Evolutionary conservation across 1,140 invertebrate genomes (phyloP).

Genomic region (Phenacoccus solenopsis): DNA sequence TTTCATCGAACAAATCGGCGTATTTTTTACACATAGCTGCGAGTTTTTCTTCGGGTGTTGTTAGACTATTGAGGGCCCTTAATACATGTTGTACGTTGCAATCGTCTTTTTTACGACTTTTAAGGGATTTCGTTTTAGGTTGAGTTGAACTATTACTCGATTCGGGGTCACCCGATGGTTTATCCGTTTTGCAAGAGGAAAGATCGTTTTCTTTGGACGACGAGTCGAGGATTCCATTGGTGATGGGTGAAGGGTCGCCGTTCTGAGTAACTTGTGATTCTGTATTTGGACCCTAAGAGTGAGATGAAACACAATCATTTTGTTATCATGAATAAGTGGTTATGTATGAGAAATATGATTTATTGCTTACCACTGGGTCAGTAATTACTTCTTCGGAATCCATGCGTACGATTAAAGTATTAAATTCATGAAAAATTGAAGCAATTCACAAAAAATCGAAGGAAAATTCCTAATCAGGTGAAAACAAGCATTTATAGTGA

Average conservation of each 20-base stretch:
- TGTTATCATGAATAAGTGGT: too few species aligned
- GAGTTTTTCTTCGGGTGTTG: slow-evolving; percentile 60
- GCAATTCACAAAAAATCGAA: background rate
- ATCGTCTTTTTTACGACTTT: slow-evolving; percentile 41
- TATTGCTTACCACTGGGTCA: background rate
- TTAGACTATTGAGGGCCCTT: slow-evolving; percentile 51
- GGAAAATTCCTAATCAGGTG: background rate
- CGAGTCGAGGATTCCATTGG: background rate
- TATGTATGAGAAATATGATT: background rate
- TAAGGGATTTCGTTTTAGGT: slow-evolving; percentile 10
- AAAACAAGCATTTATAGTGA: too few species aligned
- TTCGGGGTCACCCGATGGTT: background rate
- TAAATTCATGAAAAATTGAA: background rate
- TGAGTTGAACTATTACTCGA: background rate
- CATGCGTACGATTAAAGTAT: background rate
- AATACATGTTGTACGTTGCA: slow-evolving; percentile 53
- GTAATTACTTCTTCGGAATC: background rate
- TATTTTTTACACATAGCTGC: slow-evolving; percentile 61
- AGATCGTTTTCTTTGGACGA: background rate
- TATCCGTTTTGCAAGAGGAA: background rate
- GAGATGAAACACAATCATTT: background rate
- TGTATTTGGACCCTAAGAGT: background rate
- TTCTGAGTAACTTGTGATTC: background rate
- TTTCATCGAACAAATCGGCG: slow-evolving; percentile 63
- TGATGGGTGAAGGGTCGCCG: background rate